Evolutionary conservation across 2,797 vertebrate species (phyloP), one percentile per base, ranked within the genome.

Genomic region (Stomatorhinus walkeri): DNA sequence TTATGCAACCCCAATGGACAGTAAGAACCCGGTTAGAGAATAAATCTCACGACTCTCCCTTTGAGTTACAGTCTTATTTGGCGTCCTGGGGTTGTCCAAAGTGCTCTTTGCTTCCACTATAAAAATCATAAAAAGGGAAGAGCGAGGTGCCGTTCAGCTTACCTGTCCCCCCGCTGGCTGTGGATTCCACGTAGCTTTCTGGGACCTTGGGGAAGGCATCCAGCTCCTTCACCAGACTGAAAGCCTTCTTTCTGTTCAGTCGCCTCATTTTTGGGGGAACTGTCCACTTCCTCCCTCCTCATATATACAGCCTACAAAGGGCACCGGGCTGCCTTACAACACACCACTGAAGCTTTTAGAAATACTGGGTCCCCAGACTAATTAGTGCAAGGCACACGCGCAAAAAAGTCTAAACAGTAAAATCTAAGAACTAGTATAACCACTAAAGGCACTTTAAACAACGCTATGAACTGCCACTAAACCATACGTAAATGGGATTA

Each of bases 131-230:
- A 76, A 32, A 12, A 36, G 32, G 68, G 10, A 16, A 72, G 32
- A 14, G 9, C 24, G 3, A 16, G 32, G 68, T 36, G 68, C 5
- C 14, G 4, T 16, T 36, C 28, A 72, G 32, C 28, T 90, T 91
- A 99, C 98, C 98, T 94, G 98, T 99, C 89, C 98, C 98, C 3
- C 98, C 98, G 0, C 96, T 98, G 0, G 97, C 96, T 88, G 98
- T 96, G 3, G 98, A 96, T 93, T 99, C 98, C 92, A 99, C 97
- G 90, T 99, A 99, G 94, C 98, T 99, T 61, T 98, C 97, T n/a
- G 98, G 98, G 87, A 99, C 96, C 95, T 99, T 99, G 0, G 98
- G 98, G 91, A 99, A 99, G 83, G 98, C 98, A 92, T 99, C 98
- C 93, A 99, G 90, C 91, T 99, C 98, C 92, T 96, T 99, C 90